Evolutionary conservation across 2,113 vertebrate genomes (phyloP), one percentile per base, ranked within the genome.

Genomic region (Corapipo altera): DNA sequence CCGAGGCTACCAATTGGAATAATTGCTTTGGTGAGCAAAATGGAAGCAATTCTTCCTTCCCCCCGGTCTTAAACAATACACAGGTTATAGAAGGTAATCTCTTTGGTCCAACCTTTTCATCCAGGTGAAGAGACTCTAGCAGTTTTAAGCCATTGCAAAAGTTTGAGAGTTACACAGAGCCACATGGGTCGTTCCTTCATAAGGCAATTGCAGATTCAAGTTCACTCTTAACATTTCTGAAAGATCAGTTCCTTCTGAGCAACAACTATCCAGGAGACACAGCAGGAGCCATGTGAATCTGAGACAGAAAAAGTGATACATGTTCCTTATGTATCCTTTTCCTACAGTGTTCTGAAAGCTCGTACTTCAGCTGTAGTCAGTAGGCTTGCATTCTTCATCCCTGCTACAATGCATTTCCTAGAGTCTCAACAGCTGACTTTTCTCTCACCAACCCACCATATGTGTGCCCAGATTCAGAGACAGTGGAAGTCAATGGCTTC

Each of bases 211-310:
- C 54, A 85, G 51, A 67, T 39, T 66, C 27, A 61, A 58, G 64
- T n/a, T 85, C 59, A 58, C 28, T 73, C 67, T 49, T 41, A 72
- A 81, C 16, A 1, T 69, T 93, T 91, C 54, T 27, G 11, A 72
- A 19, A 35, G 39, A 37, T 32, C 5, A 6, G n/a, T 14, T 91
- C 37, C 51, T 88, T 78, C 71, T 48, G 59, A 21, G 49, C 71
- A 75, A 30, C 27, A 48, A 21, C 14, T 3, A 12, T 11, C 48
- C 43, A 51, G 35, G 51, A 52, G 49, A 51, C 49, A 51, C 49
- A 51, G 41, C 12, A 58, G 54, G 22, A 79, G 37, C 55, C 2
- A 2, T 0, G 0, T 15, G 37, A 67, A 61, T 74, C 17, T 7
- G 19, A 24, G 51, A 28, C 0, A 85, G 35, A 70, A 89, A 55